A percentile compares a stretch with the other conserved stretches of the same genome.
Conservation (phyloP, 2,888 invertebrate genomes). For the Ceratothoa steindachneri region DNA sequence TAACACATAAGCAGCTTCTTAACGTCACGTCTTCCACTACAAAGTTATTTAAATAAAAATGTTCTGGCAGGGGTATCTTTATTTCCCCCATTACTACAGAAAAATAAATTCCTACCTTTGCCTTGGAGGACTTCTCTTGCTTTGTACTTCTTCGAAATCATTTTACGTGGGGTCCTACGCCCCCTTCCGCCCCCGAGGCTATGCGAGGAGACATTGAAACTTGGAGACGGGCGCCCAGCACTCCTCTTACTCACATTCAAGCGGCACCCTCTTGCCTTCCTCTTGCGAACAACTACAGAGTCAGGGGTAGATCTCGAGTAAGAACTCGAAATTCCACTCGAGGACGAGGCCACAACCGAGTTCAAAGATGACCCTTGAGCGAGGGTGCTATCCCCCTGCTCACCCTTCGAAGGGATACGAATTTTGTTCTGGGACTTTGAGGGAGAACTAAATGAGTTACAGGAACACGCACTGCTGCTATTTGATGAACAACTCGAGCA, state of each 20-base stretch:
- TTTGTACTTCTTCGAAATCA: slow-evolving; percentile 37
- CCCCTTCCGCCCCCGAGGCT: slow-evolving; percentile 5
- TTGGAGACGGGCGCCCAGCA: not conserved
- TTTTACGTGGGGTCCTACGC: slow-evolving; percentile 17
- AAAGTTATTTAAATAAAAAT: too few relatives aligned
- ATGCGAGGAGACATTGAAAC: not conserved
- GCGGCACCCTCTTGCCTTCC: not conserved
- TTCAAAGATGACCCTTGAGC: too few relatives aligned
- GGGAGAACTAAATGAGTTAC: not conserved
- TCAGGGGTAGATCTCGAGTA: not conserved
- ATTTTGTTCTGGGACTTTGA: too few relatives aligned
- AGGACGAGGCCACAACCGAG: not conserved
- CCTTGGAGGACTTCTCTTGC: slow-evolving; percentile 43
- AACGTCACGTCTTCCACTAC: too few relatives aligned
- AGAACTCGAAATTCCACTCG: slow-evolving; percentile 8
- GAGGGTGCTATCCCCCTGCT: too few relatives aligned
- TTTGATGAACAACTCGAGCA: slow-evolving; percentile 4
- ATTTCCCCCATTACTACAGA: too few relatives aligned
- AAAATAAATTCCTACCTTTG: too few relatives aligned
- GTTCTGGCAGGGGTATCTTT: too few relatives aligned
- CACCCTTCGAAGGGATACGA: too few relatives aligned
- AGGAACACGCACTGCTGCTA: not conserved
- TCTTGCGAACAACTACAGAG: not conserved
- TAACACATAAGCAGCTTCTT: too few relatives aligned
- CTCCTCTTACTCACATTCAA: not conserved